These are phyloP conservation scores for Bubo bubo DNA, from an alignment of 2,113 vertebrate genomes.

Conservation along the genomic window DNA sequence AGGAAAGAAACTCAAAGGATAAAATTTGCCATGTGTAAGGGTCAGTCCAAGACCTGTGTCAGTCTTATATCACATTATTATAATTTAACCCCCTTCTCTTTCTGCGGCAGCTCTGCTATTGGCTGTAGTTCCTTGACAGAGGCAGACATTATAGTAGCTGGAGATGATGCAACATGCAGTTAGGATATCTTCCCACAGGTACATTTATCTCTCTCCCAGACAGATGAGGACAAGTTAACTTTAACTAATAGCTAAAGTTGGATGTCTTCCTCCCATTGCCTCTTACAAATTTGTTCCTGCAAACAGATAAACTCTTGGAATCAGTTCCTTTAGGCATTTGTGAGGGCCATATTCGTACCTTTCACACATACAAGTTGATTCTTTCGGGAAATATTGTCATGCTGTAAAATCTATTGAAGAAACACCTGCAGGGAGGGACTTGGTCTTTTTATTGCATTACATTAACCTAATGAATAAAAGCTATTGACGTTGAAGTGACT, in stretches of 20 bases:
- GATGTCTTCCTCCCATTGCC: background rate
- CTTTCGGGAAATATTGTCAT: background rate
- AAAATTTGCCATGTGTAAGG: constrained; percentile 18
- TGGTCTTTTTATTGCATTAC: background rate
- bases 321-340: background rate
- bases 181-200: background rate
- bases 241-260: background rate
- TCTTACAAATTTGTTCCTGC: background rate
- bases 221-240: background rate
- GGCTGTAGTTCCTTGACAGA: background rate
- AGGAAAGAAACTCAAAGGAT: background rate
- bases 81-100: background rate
- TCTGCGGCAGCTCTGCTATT: background rate
- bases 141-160: background rate
- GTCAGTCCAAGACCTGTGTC: background rate
- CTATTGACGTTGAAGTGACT: background rate
- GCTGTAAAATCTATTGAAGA: background rate
- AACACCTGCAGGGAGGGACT: background rate
- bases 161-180: background rate
- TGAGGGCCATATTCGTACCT: background rate
- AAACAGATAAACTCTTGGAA: background rate
- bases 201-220: background rate
- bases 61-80: background rate
- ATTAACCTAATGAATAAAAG: background rate
- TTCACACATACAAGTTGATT: background rate